Base-by-base conservation (phyloP, 2,113 vertebrate species). In the Anthoscopus minutus region DNA sequence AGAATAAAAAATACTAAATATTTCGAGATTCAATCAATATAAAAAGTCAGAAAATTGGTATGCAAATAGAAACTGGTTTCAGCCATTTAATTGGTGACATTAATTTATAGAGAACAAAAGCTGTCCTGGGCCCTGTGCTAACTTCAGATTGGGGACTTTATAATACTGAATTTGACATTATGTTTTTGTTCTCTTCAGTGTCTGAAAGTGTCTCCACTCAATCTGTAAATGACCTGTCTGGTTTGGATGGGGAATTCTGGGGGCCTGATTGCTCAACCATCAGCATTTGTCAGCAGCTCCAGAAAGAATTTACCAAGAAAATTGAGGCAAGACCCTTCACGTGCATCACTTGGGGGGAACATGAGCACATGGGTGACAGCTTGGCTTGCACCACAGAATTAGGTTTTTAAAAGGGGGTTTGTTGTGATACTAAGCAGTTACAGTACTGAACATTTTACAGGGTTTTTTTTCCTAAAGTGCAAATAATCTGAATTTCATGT, bases 291-390 rank as follows among this genome's bases (percentile, higher is more conserved):
- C 97, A 98, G 85, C 97, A 98, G 89, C 94, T 99, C 86, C 98
- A 95, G 89, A 97, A 98, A 28, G 98, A 99, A 86, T 95, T 98
- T 7, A 97, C 98, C 40, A 98, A 97, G 80, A 99, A 99, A 96
- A 97, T 98, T 23, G 95, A 99, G 97, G 99, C 98, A 96, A 97
- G 97, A 58, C 12, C 12, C 82, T 93, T 92, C n/a, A 5, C 5
- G 3, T 54, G 10, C 57, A 31, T 65, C 64, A 21, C 17, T 9
- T 81, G 33, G 33, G 56, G 24, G 28, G 37, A 21, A 7, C 35
- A 4, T 12, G 33, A 54, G 42, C 33, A 7, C 47, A 3, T 12
- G 27, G n/a, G 28, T 33, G 25, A 15, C 18, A 57, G 33, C 48
- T 85, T 76, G 58, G 57, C 44, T 89, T 48, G 22, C 11, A 38